Evolutionary conservation across 2,113 vertebrate genomes (phyloP).

Genomic region (Leptocoma aspasia): DNA sequence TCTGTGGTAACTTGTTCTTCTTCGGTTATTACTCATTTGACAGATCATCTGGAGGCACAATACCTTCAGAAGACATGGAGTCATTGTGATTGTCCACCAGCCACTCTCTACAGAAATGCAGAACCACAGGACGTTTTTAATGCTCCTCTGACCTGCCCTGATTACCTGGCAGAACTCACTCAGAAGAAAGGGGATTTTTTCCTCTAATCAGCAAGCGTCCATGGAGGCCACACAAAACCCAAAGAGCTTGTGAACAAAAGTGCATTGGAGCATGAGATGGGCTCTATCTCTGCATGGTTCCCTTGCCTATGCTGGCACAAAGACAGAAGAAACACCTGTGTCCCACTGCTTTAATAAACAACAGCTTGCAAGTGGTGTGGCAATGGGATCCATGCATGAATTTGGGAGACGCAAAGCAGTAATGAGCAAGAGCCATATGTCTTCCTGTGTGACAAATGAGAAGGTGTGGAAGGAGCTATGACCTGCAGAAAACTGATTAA

Average conservation of each 20-base stretch:
- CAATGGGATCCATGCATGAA: not conserved
- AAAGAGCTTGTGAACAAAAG: not conserved
- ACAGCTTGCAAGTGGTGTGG: slow-evolving; percentile 30
- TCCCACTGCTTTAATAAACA: slow-evolving; percentile 1
- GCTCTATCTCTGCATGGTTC: not conserved
- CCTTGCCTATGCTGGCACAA: not conserved
- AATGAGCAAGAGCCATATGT: slow-evolving; percentile 27
- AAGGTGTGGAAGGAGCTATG: slow-evolving; percentile 1
- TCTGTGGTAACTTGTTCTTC: not conserved
- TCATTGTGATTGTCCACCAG: not conserved
- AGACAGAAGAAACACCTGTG: not conserved
- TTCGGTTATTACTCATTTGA: not conserved
- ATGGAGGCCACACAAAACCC: not conserved
- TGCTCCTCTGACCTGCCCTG: not conserved
- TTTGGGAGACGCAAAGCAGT: slow-evolving; percentile 7
- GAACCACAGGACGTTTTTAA: not conserved
- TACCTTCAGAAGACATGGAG: not conserved
- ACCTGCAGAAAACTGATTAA: not conserved
- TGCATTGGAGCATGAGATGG: not conserved
- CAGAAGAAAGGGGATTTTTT: not conserved
- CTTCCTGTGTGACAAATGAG: not conserved
- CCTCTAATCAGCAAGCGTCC: not conserved
- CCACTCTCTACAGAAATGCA: not conserved
- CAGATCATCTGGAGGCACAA: not conserved
- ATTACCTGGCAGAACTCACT: not conserved